These are phyloP conservation scores for Planococcus citri DNA, from an alignment of 1,140 invertebrate species.

Conservation along the genomic window DNA sequence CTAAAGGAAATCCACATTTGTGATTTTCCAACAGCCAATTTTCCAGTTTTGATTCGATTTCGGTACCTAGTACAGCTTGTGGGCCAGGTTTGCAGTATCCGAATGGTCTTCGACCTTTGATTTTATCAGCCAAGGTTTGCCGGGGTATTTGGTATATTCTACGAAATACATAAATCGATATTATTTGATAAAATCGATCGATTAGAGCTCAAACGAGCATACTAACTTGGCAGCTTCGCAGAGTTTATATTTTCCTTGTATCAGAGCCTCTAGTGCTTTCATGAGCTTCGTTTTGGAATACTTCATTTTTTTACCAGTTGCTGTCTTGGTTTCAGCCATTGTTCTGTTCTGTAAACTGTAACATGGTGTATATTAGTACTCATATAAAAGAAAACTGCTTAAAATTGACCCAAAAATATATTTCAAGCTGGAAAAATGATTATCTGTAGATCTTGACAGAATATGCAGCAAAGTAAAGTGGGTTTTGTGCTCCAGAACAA, in stretches of 20 bases:
- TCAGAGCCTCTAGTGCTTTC: not conserved
- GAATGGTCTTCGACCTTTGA: not conserved
- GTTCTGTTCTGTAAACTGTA: too few species aligned
- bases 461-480: too few species aligned
- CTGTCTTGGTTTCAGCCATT: too few species aligned
- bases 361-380: too few species aligned
- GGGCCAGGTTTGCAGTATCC: not conserved
- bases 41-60: not conserved
- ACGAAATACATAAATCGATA: not conserved
- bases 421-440: too few species aligned
- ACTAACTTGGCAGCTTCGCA: not conserved
- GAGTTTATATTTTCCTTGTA: not conserved
- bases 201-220: not conserved
- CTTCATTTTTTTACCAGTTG: not conserved
- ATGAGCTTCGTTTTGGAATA: not conserved
- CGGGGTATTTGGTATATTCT: not conserved
- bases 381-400: too few species aligned
- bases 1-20: not conserved
- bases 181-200: too few species aligned
- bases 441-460: too few species aligned
- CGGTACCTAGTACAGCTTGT: not conserved
- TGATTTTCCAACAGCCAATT: not conserved
- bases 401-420: too few species aligned
- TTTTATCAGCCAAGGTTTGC: not conserved
- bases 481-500: too few species aligned